A percentile compares a stretch with the other conserved stretches of the same genome.
phyloP scores from a whole-genome alignment of 2,797 vertebrate species.

The Mormyrus proboscirostris region DNA sequence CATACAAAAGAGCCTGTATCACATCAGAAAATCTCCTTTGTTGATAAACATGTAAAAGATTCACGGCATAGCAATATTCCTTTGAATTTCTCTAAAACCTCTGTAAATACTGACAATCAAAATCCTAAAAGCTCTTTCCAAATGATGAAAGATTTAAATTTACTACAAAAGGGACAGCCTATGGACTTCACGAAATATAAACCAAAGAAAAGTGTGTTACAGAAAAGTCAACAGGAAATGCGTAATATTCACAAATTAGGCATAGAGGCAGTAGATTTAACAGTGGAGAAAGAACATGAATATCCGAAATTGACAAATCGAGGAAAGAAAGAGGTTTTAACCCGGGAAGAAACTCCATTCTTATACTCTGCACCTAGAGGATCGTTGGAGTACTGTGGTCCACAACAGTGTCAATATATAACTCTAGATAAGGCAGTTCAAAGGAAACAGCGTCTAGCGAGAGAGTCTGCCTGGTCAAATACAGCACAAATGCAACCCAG shows the following conservation, averaged over 20 bases:
- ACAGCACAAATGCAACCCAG: constrained; percentile 12
- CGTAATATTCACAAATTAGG: constrained; percentile 33
- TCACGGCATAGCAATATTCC: constrained; percentile 41
- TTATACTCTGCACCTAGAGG: constrained; percentile 20
- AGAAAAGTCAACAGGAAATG: constrained; percentile 29
- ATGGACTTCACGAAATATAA: constrained; percentile 53
- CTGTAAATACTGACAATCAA: constrained; percentile 30
- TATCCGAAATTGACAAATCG: constrained; percentile 30
- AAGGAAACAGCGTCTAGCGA: constrained; percentile 21
- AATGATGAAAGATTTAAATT: constrained; percentile 16
- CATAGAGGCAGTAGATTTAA: constrained; percentile 54
- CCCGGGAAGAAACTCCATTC: background rate
- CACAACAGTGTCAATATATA: constrained; percentile 10
- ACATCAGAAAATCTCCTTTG: constrained; percentile 37
- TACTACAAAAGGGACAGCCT: constrained; percentile 43
- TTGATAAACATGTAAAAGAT: constrained; percentile 36
- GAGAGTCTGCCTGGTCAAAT: constrained; percentile 7
- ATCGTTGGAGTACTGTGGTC: constrained; percentile 4
- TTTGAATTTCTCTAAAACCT: constrained; percentile 55
- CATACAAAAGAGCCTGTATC: constrained; percentile 28
- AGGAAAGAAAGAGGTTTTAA: background rate
- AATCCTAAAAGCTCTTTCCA: constrained; percentile 14
- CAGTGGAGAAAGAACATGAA: constrained; percentile 39
- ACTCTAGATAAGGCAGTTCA: background rate
- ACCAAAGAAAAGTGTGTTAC: constrained; percentile 39